Evolutionary conservation across 1,140 invertebrate species (phyloP).

Genomic region (Drosophila gunungcola): DNA sequence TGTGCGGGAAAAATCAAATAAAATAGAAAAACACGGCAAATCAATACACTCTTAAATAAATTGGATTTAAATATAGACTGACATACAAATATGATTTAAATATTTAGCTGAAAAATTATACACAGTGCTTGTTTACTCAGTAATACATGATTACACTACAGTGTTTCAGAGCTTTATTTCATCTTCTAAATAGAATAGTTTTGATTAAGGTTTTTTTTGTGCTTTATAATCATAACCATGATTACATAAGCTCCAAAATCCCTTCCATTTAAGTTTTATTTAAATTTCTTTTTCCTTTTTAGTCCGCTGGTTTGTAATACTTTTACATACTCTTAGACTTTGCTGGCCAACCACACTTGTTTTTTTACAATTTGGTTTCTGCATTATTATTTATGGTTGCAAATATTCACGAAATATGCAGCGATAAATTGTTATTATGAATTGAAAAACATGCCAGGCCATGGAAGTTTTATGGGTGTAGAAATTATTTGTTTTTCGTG

Average conservation of each 20-base stretch:
- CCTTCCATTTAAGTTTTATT: neutral
- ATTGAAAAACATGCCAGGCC: slow-evolving; percentile 55
- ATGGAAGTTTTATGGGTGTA: slow-evolving; percentile 18
- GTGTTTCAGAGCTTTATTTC: no score
- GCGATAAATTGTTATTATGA: slow-evolving; percentile 57
- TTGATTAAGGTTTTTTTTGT: no score
- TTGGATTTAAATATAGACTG: neutral
- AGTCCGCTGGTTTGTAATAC: slow-evolving; percentile 3
- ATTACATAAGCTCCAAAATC: neutral
- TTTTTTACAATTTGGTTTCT: slow-evolving; percentile 19
- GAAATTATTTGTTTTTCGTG: slow-evolving; percentile 11
- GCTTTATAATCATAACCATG: neutral
- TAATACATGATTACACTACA: no score
- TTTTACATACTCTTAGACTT: slow-evolving; percentile 24
- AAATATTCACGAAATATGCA: slow-evolving; percentile 46
- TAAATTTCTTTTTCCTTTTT: neutral
- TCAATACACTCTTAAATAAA: neutral
- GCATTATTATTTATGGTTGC: slow-evolving; percentile 38
- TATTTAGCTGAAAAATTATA: neutral
- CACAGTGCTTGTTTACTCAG: neutral
- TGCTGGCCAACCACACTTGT: slow-evolving; percentile 2
- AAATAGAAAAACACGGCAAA: neutral
- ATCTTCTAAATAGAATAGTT: no score
- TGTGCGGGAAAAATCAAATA: neutral
- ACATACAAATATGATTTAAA: neutral